phyloP scores from a whole-genome alignment of 2,113 vertebrate species.

The Origma solitaria region DNA sequence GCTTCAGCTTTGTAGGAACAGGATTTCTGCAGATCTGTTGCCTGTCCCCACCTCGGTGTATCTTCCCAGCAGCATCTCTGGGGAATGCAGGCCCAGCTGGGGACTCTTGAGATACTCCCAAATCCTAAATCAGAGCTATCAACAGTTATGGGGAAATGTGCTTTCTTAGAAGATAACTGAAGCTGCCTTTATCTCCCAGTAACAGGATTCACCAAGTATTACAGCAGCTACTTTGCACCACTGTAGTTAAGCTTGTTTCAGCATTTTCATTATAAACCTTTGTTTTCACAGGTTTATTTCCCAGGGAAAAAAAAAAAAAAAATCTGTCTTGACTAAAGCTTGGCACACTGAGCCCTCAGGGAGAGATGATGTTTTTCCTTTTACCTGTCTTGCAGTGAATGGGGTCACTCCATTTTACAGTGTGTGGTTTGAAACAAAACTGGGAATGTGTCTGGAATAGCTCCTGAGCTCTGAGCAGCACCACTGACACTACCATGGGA shows the following conservation, averaged over 20 bases:
- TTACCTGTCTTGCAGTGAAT: neutral
- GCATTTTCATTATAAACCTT: conserved; percentile 1
- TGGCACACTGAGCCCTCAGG: neutral
- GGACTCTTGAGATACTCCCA: neutral
- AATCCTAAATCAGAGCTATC: neutral
- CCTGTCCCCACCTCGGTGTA: neutral
- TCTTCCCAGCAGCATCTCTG: neutral
- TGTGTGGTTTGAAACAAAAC: neutral
- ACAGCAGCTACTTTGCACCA: neutral
- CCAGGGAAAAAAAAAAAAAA: neutral
- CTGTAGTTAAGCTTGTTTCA: neutral
- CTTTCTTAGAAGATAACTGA: neutral
- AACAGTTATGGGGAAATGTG: neutral
- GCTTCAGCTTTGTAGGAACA: neutral
- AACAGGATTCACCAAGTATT: neutral
- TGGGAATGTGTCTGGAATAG: neutral
- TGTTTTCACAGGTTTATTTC: conserved; percentile 38
- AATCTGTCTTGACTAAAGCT: neutral
- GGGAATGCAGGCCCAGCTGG: neutral
- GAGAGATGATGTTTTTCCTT: neutral
- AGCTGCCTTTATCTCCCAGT: conserved; percentile 18
- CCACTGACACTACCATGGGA: rapidly evolving
- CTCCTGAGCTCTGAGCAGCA: neutral
- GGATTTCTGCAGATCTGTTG: neutral
- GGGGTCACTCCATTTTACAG: neutral